These are phyloP conservation scores for Mirounga angustirostris DNA, from an alignment of 2,113 vertebrate genomes.

Conservation along the genomic window DNA sequence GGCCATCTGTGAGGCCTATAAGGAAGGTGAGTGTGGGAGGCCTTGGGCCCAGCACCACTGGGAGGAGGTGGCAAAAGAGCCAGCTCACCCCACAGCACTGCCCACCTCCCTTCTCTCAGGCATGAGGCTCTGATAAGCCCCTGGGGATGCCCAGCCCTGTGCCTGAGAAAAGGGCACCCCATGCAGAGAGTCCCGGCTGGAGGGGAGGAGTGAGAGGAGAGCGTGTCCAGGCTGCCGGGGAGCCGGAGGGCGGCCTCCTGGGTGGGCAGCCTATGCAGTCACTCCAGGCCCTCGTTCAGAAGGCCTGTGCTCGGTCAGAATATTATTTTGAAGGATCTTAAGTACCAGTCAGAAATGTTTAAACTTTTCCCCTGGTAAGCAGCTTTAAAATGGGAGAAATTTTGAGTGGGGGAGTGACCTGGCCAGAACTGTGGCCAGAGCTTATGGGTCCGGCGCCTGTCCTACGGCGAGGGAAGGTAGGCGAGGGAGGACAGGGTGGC, in stretches of 20 bases:
- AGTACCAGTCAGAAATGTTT: not conserved
- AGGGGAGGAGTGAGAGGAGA: not conserved
- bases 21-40: constrained; percentile 86
- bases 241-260: accelerated
- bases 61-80: accelerated
- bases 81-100: not conserved
- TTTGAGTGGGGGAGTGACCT: not conserved
- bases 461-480: accelerated
- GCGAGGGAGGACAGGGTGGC: not conserved
- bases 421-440: not conserved
- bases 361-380: not conserved
- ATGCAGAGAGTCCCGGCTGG: not conserved
- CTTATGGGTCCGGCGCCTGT: not conserved
- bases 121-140: not conserved
- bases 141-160: not conserved
- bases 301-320: accelerated
- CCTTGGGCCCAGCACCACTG: not conserved
- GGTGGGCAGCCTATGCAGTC: not conserved
- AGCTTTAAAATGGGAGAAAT: not conserved
- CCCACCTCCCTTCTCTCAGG: not conserved
- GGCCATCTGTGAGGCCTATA: constrained; percentile 93
- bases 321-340: not conserved
- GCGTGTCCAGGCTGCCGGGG: not conserved
- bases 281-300: not conserved
- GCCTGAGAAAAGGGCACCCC: not conserved